Evolutionary conservation across 1,140 invertebrate genomes (phyloP), one percentile per base, ranked within the genome.

Genomic region (Drosophila trapezifrons): DNA sequence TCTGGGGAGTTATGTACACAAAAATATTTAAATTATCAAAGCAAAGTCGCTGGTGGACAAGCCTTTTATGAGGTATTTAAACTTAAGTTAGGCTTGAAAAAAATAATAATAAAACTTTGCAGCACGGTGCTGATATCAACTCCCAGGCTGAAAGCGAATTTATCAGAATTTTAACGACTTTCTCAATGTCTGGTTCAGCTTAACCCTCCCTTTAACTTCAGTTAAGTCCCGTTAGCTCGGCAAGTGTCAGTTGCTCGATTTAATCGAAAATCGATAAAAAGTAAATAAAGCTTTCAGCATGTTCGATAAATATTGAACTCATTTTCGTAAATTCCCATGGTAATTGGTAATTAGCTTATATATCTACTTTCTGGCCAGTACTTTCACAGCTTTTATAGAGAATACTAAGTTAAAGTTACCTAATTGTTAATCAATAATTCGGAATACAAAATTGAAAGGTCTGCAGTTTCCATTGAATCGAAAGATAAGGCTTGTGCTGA

Each of bases 401-500:
- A 55, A 25, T 55, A 37, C 4, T 55, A 1, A 15, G 5, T 18
- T 9, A 17, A 3, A 3, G n/a, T 42, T 37, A 1, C 17, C 2
- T n/a, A n/a, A 38, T 20, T 37, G 2, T 38, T 13, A 40, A 22
- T 17, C 2, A 57, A 43, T 2, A 12, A 22, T n/a, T 9, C 15
- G 2, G 7, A 42, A 17, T 40, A 20, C 9, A 5, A 18, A 25
- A 45, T 18, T 10, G 55, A 29, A 42, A 65, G 13, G 8, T 12
- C 0, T 35, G 56, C 45, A 25, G n/a, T 27, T 67, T 32, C 8
- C n/a, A 12, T 15, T 32, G n/a, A 27, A 25, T n/a, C 9, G 18
- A 43, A 37, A 27, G 42, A 35, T 35, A 64, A 38, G 9, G 12
- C 13, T 66, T 49, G 15, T 67, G 65, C 13, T 7, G 45, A 66